These are phyloP conservation scores for Actias luna DNA, from an alignment of 2,888 invertebrate species.

Conservation along the genomic window DNA sequence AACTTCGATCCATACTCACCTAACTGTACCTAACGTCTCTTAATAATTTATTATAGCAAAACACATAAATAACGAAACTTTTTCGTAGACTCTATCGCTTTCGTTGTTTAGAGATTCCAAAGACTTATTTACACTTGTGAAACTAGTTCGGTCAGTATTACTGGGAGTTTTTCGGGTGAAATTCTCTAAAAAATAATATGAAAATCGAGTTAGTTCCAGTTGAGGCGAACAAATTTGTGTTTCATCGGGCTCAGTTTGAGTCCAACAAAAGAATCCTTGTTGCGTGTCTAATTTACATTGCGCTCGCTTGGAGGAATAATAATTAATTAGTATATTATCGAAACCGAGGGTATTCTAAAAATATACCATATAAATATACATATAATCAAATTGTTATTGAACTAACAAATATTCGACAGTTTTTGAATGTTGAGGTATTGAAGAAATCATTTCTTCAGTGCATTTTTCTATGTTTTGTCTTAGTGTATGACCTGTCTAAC, in stretches of 20 bases:
- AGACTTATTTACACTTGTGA: not conserved
- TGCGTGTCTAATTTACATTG: not conserved
- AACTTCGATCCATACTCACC: not conserved
- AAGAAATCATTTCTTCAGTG: too few relatives aligned
- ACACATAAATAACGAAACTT: slow-evolving; percentile 7
- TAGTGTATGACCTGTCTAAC: too few relatives aligned
- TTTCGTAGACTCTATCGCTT: not conserved
- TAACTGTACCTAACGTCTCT: slow-evolving; percentile 1
- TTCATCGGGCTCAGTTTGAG: not conserved
- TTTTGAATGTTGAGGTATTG: too few relatives aligned
- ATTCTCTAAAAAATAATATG: not conserved
- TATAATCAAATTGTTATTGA: too few relatives aligned
- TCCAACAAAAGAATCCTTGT: not conserved
- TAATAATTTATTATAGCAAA: slow-evolving; percentile 7
- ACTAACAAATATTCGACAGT: too few relatives aligned
- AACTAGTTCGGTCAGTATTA: not conserved
- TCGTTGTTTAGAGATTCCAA: not conserved
- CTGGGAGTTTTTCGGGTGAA: not conserved
- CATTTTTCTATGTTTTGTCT: too few relatives aligned
- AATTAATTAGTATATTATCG: not conserved
- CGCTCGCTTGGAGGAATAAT: not conserved
- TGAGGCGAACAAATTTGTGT: not conserved
- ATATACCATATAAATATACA: too few relatives aligned
- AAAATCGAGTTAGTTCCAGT: not conserved
- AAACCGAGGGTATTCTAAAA: too few relatives aligned